These are phyloP conservation scores for Charanyca ferruginea DNA, from an alignment of 2,888 invertebrate genomes.

Conservation along the genomic window DNA sequence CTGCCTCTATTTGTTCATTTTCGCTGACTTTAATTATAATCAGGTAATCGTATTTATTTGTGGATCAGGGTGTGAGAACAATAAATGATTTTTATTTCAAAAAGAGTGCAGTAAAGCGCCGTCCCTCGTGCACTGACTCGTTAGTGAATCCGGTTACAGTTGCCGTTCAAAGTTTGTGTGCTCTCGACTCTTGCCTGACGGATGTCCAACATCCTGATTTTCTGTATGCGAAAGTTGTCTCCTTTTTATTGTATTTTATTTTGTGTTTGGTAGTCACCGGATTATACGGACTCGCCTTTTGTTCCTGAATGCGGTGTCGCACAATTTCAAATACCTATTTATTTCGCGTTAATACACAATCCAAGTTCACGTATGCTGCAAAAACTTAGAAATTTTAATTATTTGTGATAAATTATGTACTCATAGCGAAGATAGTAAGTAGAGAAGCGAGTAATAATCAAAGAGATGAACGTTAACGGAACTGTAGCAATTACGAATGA, in stretches of 20 bases:
- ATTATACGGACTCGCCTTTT: constrained; percentile 13
- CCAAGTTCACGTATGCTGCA: not conserved
- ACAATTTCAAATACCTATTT: constrained; percentile 20
- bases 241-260: constrained; percentile 55
- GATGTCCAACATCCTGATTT: constrained; percentile 79
- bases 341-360: constrained; percentile 11
- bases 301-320: constrained; percentile 22
- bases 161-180: constrained; percentile 84
- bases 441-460: constrained; percentile 75
- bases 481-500: constrained; percentile 86
- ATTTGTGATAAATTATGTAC: constrained; percentile 41
- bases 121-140: constrained; percentile 79
- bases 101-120: constrained; percentile 59
- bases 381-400: constrained; percentile 30
- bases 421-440: constrained; percentile 39
- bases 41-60: constrained; percentile 36
- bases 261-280: constrained; percentile 13
- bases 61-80: constrained; percentile 37
- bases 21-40: constrained; percentile 37
- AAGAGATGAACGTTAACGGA: constrained; percentile 79
- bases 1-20: constrained; percentile 30
- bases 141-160: constrained; percentile 86
- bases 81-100: constrained; percentile 66
- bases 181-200: constrained; percentile 78
- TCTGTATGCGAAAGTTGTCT: constrained; percentile 64